Base-by-base conservation (phyloP, 2,113 vertebrate species). In the Chauna torquata region DNA sequence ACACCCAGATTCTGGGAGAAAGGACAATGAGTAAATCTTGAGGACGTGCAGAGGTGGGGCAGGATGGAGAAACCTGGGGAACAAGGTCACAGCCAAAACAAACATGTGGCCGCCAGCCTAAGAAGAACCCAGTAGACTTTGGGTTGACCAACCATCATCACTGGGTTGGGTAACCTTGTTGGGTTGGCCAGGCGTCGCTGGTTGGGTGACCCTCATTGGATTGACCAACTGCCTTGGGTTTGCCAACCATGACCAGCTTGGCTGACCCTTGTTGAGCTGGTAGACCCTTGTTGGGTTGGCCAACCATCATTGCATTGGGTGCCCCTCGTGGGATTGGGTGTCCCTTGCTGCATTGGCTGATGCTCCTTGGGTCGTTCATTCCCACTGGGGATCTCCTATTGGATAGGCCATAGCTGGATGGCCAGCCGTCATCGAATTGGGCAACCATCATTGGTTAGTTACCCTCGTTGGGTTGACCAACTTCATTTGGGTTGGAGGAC, bases 141-240 rank as follows among this genome's bases (percentile, higher is more conserved):
- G 38, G 38, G 38, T 40, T 64, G 38, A 24, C 36, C 22, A 57
- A 13, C 19, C 34, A 6, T 12, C n/a, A 23, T 6, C 13, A 17
- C 19, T 30, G 61, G 19, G 13, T 6, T 30, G 20, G 12, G 6
- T 13, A 22, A 23, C 15, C 27, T 30, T 12, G 62, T 28, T 28
- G 65, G 16, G 4, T 25, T 47, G 78, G 34, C 34, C 65, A 49
- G 6, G 32, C 3, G 1, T 12, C 5, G 3, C 22, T 15, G 23
- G 5, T 1, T 8, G 32, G 50, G 4, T n/a, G 36, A 40, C n/a
- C n/a, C 23, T 27, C 10, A 4, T 2, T 30, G 34, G 44, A 3
- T 2, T 28, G 18, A 6, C 44, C 44, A 23, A 12, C 18, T 32
- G 9, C 44, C 15, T 38, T 38, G 34, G n/a, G 27, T 5, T 25